A percentile compares a stretch with the other conserved stretches of the same genome.
These are phyloP conservation scores for Anolis sagrei DNA, from an alignment of 2,113 vertebrate genomes.

Conservation along the genomic window DNA sequence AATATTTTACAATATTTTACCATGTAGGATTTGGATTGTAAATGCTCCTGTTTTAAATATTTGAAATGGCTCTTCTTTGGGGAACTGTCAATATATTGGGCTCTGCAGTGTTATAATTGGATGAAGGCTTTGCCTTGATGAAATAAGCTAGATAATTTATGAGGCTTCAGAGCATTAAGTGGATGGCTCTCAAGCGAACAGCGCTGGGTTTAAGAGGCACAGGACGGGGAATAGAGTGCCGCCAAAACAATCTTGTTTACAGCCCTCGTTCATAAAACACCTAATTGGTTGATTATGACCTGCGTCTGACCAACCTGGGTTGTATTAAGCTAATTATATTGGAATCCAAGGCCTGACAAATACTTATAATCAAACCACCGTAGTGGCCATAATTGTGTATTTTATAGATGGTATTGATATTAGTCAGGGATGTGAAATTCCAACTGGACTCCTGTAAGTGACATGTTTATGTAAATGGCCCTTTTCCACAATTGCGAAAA, in stretches of 20 bases:
- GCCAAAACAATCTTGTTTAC: conserved; percentile 31
- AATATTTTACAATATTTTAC: too few species aligned
- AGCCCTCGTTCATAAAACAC: conserved; percentile 16
- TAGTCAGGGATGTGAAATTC: too few species aligned
- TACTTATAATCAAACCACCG: not conserved
- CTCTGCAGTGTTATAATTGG: not conserved
- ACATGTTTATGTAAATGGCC: too few species aligned
- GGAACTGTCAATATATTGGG: not conserved
- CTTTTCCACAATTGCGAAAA: too few species aligned
- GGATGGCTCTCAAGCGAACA: conserved; percentile 11
- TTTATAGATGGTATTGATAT: not conserved
- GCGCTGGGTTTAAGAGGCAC: conserved; percentile 10
- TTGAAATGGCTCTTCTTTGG: too few species aligned
- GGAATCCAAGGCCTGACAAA: not conserved
- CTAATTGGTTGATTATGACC: conserved; percentile 29
- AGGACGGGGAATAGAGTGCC: conserved; percentile 4
- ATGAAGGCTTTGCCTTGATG: not conserved
- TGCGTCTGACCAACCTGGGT: not conserved
- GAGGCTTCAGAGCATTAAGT: conserved; percentile 14
- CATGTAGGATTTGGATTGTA: too few species aligned
- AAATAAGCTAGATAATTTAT: conserved; percentile 6
- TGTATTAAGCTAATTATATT: conserved; percentile 13
- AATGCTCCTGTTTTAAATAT: too few species aligned
- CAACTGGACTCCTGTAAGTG: not conserved
- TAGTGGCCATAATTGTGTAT: not conserved